Conservation (phyloP, 2,888 invertebrate species). For the Belgica antarctica region DNA sequence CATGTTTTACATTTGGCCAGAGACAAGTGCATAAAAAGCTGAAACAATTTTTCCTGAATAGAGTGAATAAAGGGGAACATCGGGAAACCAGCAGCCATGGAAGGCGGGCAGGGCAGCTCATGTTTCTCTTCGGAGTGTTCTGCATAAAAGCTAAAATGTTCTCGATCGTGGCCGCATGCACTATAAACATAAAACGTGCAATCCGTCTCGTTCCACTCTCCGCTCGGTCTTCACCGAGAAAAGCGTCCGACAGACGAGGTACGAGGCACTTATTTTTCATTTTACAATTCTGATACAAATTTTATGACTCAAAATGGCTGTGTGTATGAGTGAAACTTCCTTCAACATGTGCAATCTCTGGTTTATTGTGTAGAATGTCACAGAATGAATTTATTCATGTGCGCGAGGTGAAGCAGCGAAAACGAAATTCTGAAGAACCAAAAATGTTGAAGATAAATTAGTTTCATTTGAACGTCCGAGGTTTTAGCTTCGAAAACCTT, state of each 20-base stretch:
- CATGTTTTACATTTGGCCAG: conserved; percentile 37
- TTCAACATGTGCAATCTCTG: conserved; percentile 40
- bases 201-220: too few species aligned
- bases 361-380: neutral
- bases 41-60: neutral
- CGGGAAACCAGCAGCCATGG: neutral
- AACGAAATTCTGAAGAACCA: neutral
- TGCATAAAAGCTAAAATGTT: conserved; percentile 24
- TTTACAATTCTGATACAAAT: conserved; percentile 7
- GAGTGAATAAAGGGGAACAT: neutral
- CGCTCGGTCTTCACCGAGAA: neutral
- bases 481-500: neutral
- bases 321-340: conserved; percentile 35
- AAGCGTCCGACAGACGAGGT: neutral
- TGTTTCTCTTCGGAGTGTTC: conserved; percentile 12
- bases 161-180: neutral
- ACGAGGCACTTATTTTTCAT: conserved; percentile 22
- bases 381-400: conserved; percentile 11
- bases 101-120: neutral
- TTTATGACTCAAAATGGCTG: neutral
- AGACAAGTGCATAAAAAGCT: neutral
- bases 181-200: neutral
- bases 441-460: too few species aligned
- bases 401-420: neutral
- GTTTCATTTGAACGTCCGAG: neutral